Conservation (phyloP, 1,140 invertebrate genomes). For the Apolygus lucorum region DNA sequence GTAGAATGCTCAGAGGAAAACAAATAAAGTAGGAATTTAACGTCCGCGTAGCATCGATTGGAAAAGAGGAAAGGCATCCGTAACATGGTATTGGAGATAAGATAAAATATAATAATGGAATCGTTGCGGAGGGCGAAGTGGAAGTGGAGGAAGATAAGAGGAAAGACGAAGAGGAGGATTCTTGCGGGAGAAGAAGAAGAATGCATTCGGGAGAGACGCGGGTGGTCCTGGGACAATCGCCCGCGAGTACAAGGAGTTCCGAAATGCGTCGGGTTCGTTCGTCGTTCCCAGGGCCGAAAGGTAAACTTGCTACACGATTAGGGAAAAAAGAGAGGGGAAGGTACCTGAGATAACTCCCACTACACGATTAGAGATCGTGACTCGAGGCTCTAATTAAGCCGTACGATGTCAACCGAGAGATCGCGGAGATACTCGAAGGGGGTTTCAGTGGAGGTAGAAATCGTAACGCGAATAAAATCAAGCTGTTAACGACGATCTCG, state of each 20-base stretch:
- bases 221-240: slow-evolving; percentile 7
- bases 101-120: neutral
- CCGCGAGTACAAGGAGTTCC: neutral
- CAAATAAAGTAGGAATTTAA: too few relatives aligned
- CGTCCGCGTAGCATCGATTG: too few relatives aligned
- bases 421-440: neutral
- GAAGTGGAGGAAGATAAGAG: neutral
- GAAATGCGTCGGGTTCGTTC: neutral
- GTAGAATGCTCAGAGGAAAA: too few relatives aligned
- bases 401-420: neutral
- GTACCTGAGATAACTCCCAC: slow-evolving; percentile 2
- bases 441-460: neutral
- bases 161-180: neutral
- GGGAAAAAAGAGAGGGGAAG: neutral
- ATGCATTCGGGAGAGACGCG: neutral
- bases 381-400: slow-evolving; percentile 14
- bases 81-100: neutral
- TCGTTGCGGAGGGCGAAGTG: neutral
- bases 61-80: too few relatives aligned
- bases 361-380: slow-evolving; percentile 14
- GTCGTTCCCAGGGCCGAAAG: neutral
- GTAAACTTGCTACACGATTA: slow-evolving; percentile 11
- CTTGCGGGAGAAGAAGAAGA: neutral
- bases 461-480: too few relatives aligned
- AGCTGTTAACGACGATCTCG: too few relatives aligned